These are phyloP conservation scores for Margarornis squamiger DNA, from an alignment of 2,797 vertebrate genomes.

Conservation along the genomic window DNA sequence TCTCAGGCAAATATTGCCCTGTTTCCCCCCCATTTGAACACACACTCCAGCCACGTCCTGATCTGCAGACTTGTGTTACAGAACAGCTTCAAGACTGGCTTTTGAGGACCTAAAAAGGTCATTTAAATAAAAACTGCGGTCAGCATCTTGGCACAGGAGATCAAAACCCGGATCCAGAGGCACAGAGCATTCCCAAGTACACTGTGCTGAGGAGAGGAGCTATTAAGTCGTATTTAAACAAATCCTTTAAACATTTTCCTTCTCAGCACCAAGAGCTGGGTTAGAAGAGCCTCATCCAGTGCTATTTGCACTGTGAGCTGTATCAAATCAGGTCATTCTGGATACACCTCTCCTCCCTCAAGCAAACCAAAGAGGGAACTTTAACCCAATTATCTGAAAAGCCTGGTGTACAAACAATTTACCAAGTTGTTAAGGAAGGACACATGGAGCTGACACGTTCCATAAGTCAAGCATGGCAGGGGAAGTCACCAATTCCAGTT, in stretches of 20 bases:
- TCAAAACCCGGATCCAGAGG: background rate
- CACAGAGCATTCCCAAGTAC: background rate
- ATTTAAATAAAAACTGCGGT: background rate
- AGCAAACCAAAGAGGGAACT: background rate
- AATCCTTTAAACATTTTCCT: background rate
- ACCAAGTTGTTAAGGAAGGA: background rate
- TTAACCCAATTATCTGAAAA: background rate
- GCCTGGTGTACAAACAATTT: background rate
- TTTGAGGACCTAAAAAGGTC: background rate
- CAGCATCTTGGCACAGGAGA: background rate
- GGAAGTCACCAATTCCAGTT: background rate
- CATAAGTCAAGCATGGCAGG: background rate
- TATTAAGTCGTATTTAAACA: background rate
- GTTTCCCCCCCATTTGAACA: background rate
- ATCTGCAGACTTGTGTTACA: background rate
- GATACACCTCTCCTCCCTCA: background rate
- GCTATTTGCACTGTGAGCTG: background rate
- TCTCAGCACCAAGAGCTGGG: background rate
- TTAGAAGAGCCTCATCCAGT: background rate
- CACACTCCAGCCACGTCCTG: background rate
- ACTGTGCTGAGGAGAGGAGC: background rate
- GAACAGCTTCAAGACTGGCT: background rate
- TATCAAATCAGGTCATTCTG: background rate
- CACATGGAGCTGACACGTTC: background rate
- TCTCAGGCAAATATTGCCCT: background rate